Evolutionary conservation across 2,797 vertebrate species (phyloP), one percentile per base, ranked within the genome.

Genomic region (Urosaurus nigricauda): DNA sequence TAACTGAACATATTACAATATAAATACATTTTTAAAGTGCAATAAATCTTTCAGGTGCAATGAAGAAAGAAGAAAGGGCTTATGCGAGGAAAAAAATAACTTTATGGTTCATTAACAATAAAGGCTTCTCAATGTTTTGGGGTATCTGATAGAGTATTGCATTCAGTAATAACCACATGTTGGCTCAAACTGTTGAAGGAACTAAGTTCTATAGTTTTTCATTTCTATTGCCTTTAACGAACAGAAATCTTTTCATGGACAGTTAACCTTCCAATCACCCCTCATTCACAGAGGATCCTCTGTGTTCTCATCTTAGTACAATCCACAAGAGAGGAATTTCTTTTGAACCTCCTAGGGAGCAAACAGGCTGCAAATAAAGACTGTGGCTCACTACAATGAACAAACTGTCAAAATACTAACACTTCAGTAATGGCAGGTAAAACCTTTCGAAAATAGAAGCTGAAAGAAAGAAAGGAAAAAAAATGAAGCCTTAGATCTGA

Each of bases 21-120:
- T 70, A 86, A 89, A 90, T 83, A 77, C 84, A 81, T 89, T 85
- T 82, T 85, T 43, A n/a, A 71, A 70, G 63, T 63, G 60, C 79
- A 83, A 78, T 83, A 82, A 82, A 86, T 43, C 83, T 90, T 90
- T 75, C 74, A 26, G 71, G n/a, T 37, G 74, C 37, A 5, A 65
- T 12, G 4, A 53, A 86, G 40, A 73, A 89, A 83, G 2, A 29
- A 88, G 40, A 85, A 85, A 58, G 86, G 74, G 82, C 51, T 79
- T 84, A 58, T 35, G 47, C 26, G 5, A 58, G 87, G 60, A 24
- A 6, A 82, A 88, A 65, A 88, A 88, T 84, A 79, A 79, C 47
- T 71, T 79, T 80, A 84, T 19, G 77, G 90, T 70, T 89, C 43
- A 75, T 90, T 83, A 37, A 29, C 83, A 53, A 71, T 70, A n/a